Evolutionary conservation across 2,113 vertebrate species (phyloP).

Genomic region (Perca schrenkii): DNA sequence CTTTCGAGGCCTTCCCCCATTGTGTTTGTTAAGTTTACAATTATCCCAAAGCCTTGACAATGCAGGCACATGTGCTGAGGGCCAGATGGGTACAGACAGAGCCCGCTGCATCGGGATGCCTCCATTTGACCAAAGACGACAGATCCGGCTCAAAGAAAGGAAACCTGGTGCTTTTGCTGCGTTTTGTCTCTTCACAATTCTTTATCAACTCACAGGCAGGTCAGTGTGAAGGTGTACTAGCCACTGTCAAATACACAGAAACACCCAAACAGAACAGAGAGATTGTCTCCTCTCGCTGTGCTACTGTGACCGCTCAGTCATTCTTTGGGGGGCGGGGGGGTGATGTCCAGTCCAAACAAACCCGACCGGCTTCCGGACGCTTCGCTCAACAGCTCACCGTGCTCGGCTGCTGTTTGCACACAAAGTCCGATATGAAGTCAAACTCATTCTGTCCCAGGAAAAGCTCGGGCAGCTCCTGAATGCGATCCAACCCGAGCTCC

Average conservation of each 20-base stretch:
- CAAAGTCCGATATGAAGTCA: slow-evolving; percentile 96
- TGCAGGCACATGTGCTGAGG: slow-evolving; percentile 72
- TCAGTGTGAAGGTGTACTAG: slow-evolving; percentile 47
- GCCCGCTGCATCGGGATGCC: slow-evolving; percentile 61
- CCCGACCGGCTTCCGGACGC: slow-evolving; percentile 10
- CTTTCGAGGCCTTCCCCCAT: slow-evolving; percentile 55
- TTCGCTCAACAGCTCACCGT: slow-evolving; percentile 93
- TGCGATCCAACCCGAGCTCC: slow-evolving; percentile 94
- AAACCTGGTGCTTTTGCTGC: slow-evolving; percentile 30
- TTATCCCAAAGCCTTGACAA: slow-evolving; percentile 69
- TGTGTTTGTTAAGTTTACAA: slow-evolving; percentile 64
- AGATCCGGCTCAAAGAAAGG: slow-evolving; percentile 53
- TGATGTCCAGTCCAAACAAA: slow-evolving; percentile 44
- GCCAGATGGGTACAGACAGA: slow-evolving; percentile 71
- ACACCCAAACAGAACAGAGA: slow-evolving; percentile 70
- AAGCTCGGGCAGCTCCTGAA: slow-evolving; percentile 96
- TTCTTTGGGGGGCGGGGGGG: slow-evolving; percentile 60
- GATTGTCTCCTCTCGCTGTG: slow-evolving; percentile 78
- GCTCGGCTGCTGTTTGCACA: slow-evolving; percentile 93
- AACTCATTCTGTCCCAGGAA: slow-evolving; percentile 98
- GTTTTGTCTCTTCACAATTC: slow-evolving; percentile 43
- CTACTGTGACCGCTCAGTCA: slow-evolving; percentile 63
- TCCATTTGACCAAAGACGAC: slow-evolving; percentile 56
- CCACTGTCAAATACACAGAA: slow-evolving; percentile 68
- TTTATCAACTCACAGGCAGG: slow-evolving; percentile 43